phyloP scores from a whole-genome alignment of 2,797 vertebrate genomes.

The Chelmon rostratus region DNA sequence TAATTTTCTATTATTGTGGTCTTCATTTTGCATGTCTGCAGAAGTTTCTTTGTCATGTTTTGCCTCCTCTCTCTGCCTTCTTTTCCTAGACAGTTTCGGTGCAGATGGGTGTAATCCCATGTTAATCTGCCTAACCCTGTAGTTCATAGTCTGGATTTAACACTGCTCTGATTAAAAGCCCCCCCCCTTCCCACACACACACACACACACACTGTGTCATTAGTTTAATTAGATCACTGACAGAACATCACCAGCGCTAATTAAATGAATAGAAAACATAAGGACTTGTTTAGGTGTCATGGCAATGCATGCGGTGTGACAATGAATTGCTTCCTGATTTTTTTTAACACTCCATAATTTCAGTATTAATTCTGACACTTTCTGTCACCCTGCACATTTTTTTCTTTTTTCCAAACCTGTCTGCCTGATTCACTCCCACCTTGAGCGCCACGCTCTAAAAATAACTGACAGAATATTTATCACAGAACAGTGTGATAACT shows the following conservation, averaged over 20 bases:
- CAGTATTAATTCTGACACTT: not conserved
- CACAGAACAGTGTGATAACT: not conserved
- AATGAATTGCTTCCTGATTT: not conserved
- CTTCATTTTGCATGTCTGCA: not conserved
- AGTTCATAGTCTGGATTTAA: conserved; percentile 63
- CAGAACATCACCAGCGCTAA: conserved; percentile 44
- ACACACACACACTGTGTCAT: conserved; percentile 31
- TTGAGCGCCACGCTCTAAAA: not conserved
- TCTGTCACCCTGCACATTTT: not conserved
- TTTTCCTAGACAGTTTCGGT: conserved; percentile 58
- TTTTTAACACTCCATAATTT: not conserved
- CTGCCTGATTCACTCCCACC: not conserved
- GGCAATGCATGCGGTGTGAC: not conserved
- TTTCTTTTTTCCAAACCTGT: not conserved
- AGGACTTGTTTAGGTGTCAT: not conserved
- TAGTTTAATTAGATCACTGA: conserved; percentile 71
- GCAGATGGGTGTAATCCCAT: conserved; percentile 71
- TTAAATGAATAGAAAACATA: conserved; percentile 45
- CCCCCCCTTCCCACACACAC: conserved; percentile 4
- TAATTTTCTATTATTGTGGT: not conserved
- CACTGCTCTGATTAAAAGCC: conserved; percentile 54
- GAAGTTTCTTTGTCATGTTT: conserved; percentile 21
- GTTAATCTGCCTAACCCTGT: conserved; percentile 72
- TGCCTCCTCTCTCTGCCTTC: conserved; percentile 19
- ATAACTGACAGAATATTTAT: not conserved